Evolutionary conservation across 2,113 vertebrate genomes (phyloP), one percentile per base, ranked within the genome.

Genomic region (Felis catus): DNA sequence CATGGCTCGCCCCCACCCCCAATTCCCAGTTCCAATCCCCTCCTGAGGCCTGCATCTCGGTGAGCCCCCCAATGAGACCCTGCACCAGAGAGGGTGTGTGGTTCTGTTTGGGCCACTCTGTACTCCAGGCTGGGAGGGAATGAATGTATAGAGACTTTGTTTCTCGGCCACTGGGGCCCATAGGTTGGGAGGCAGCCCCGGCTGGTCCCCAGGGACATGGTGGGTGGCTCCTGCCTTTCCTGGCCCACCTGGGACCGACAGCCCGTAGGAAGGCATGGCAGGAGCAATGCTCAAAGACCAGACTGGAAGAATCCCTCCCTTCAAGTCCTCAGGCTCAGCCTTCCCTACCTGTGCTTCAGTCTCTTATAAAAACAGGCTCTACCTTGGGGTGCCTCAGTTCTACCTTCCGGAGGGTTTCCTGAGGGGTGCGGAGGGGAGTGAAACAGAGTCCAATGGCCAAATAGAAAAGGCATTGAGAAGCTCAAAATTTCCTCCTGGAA

Each of bases 371-470:
- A 63, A 66, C 0, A 55, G 78, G 14, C 27, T 89, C 41, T 31
- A 9, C 23, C 0, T 36, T 53, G 51, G 51, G 51, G 13, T 51
- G 13, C 51, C 51, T 51, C 51, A 51, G 51, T 13, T 88, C 48
- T n/a, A 8, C 29, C 0, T 36, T 53, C 36, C 36, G 27, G 58
- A 85, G 13, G 25, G n/a, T 21, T 66, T n/a, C 31, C 33, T 7
- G 13, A 1, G 1, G 48, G 10, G 27, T 36, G 2, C 7, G 16
- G 15, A 19, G 6, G 1, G 23, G 6, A 4, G 23, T 53, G 3
- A 7, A 53, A 55, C n/a, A 39, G 33, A 80, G 29, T 76, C 21
- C 8, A 27, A 58, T 10, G 51, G 31, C 58, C 9, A 36, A 51
- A n/a, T 3, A 31, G 66, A 65, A 45, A 61, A 53, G 23, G 1